Percentiles rank a stretch among this genome's conserved stretches.
Evolutionary conservation across 2,888 invertebrate genomes (phyloP).

Genomic region (Dorcus hopei): DNA sequence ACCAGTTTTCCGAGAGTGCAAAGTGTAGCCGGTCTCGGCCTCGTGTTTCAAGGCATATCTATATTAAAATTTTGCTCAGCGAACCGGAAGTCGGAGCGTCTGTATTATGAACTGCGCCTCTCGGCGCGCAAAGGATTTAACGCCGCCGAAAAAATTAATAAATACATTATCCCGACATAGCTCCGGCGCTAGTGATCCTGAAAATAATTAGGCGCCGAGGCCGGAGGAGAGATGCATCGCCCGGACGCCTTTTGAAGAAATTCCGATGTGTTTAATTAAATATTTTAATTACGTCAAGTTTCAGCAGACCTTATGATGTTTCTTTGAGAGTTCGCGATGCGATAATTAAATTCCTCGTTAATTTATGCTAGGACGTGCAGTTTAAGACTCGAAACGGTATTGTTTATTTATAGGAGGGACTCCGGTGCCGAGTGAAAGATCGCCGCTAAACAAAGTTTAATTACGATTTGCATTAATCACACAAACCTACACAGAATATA

Average conservation of each 20-base stretch:
- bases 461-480: too few species aligned
- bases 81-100: conserved; percentile 20
- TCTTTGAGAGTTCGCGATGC: conserved; percentile 31
- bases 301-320: conserved; percentile 28
- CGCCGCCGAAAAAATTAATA: conserved; percentile 13
- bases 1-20: not conserved
- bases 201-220: conserved; percentile 16
- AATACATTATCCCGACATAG: conserved; percentile 6
- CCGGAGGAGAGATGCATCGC: not conserved
- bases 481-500: too few species aligned
- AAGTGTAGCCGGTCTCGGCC: not conserved
- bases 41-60: conserved; percentile 8
- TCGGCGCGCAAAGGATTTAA: conserved; percentile 15
- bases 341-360: conserved; percentile 35
- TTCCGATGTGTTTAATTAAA: conserved; percentile 33
- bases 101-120: conserved; percentile 14
- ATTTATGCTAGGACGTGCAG: conserved; percentile 27
- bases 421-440: too few species aligned
- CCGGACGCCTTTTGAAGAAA: conserved; percentile 20
- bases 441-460: too few species aligned
- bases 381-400: conserved; percentile 4
- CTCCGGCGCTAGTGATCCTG: conserved; percentile 1
- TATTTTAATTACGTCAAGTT: conserved; percentile 35
- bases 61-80: conserved; percentile 28
- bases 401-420: not conserved